These are phyloP conservation scores for Rhinoraja longicauda DNA, from an alignment of 2,797 vertebrate genomes.

Conservation along the genomic window DNA sequence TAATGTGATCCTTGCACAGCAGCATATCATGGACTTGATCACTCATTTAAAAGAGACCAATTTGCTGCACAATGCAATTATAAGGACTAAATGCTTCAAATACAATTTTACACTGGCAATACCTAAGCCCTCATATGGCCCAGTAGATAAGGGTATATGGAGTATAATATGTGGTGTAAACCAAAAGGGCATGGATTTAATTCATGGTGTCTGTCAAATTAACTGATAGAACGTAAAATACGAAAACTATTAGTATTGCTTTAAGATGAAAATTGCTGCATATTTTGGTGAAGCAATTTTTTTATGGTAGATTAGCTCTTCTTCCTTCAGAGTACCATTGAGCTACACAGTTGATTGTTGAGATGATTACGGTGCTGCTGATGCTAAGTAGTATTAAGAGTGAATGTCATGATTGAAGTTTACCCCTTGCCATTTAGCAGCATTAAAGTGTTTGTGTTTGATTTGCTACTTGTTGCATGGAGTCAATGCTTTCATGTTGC, in stretches of 20 bases:
- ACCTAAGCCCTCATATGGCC: background rate
- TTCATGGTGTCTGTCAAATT: background rate
- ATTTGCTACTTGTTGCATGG: background rate
- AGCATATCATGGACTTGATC: background rate
- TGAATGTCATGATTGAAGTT: background rate
- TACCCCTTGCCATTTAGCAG: background rate
- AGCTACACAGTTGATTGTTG: background rate
- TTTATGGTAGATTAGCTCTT: background rate
- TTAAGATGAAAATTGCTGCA: background rate
- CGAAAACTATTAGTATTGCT: background rate
- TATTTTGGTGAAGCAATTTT: background rate
- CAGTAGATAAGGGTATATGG: background rate
- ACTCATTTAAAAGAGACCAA: background rate
- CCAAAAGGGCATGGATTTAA: background rate
- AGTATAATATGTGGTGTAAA: background rate
- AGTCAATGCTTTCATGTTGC: background rate
- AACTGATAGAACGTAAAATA: background rate
- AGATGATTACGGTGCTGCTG: background rate
- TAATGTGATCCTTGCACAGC: background rate
- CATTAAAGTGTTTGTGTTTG: background rate
- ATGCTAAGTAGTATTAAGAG: background rate
- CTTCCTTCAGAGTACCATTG: background rate
- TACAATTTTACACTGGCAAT: background rate
- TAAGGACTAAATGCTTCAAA: background rate
- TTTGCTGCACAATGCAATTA: background rate